Evolutionary conservation across 2,888 invertebrate species (phyloP).

Genomic region (Acronicta leporina): DNA sequence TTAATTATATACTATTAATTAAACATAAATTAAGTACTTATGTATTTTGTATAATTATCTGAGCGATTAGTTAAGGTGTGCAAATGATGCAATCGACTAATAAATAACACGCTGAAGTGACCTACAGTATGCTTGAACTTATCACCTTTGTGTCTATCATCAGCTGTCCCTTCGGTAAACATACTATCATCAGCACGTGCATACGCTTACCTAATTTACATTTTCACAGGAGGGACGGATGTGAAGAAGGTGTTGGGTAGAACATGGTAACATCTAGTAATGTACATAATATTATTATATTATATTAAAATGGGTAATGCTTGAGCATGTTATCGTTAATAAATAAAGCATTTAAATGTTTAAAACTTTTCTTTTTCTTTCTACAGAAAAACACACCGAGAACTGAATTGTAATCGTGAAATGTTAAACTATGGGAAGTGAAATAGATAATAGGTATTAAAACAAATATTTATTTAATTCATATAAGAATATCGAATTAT

Average conservation of each 20-base stretch:
- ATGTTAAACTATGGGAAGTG: slow-evolving; percentile 42
- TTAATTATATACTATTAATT: too few species aligned
- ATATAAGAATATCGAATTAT: slow-evolving; percentile 87
- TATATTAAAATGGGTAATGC: slow-evolving; percentile 26
- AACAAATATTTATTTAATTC: slow-evolving; percentile 88
- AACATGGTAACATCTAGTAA: slow-evolving; percentile 41
- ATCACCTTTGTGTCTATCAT: slow-evolving; percentile 10
- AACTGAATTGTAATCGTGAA: slow-evolving; percentile 63
- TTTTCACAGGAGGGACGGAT: slow-evolving; percentile 47
- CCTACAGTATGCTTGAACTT: slow-evolving; percentile 19
- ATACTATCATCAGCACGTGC: slow-evolving; percentile 3
- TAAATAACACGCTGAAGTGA: background rate
- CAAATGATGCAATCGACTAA: background rate
- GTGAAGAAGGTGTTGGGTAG: slow-evolving; percentile 42
- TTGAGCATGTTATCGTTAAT: slow-evolving; percentile 41
- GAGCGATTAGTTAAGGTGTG: background rate
- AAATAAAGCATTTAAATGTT: slow-evolving; percentile 44
- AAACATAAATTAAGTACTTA: too few species aligned
- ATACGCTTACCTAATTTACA: slow-evolving; percentile 13
- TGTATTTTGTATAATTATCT: background rate
- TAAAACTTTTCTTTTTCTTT: slow-evolving; percentile 50
- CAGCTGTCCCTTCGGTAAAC: too few species aligned
- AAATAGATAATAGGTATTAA: slow-evolving; percentile 80
- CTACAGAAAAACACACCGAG: slow-evolving; percentile 59
- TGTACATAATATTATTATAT: slow-evolving; percentile 36